Percentiles rank a stretch among this genome's conserved stretches.
Evolutionary conservation across 2,113 vertebrate genomes (phyloP).

Genomic region (Tachysurus fulvidraco): DNA sequence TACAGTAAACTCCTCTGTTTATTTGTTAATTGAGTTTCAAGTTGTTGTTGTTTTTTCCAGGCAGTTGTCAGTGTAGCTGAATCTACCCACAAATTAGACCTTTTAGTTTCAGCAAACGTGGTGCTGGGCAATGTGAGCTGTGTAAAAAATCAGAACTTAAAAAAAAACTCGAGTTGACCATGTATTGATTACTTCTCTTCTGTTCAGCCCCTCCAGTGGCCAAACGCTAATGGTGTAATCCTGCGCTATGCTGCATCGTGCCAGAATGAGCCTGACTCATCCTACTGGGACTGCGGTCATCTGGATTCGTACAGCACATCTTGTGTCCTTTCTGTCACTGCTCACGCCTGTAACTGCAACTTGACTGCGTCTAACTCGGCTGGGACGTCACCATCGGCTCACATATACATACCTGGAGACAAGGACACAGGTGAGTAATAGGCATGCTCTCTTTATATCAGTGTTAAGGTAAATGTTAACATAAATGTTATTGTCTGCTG

Average conservation of each 20-base stretch:
- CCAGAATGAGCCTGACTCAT: conserved; percentile 29
- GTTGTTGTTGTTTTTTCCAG: neutral
- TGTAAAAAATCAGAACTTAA: neutral
- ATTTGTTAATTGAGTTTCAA: neutral
- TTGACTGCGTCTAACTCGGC: conserved; percentile 63
- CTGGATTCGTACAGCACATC: conserved; percentile 39
- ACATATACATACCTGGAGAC: conserved; percentile 49
- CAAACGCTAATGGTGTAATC: conserved; percentile 59
- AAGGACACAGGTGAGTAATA: conserved; percentile 46
- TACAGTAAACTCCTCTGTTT: neutral
- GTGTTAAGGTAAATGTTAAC: no score
- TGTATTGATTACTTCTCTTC: neutral
- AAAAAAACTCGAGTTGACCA: no score
- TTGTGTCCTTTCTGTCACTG: conserved; percentile 59
- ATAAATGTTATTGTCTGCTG: neutral
- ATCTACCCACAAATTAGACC: neutral
- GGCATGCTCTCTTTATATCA: neutral
- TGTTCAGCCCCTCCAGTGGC: conserved; percentile 58
- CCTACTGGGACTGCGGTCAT: conserved; percentile 50
- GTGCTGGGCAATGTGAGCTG: neutral
- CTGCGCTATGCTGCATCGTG: conserved; percentile 60
- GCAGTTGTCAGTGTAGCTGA: neutral
- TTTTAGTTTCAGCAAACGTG: neutral
- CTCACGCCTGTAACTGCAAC: conserved; percentile 52
- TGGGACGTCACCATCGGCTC: conserved; percentile 60